Evolutionary conservation across 1,140 invertebrate species (phyloP), one percentile per base, ranked within the genome.

Genomic region (Drosophila mauritiana): DNA sequence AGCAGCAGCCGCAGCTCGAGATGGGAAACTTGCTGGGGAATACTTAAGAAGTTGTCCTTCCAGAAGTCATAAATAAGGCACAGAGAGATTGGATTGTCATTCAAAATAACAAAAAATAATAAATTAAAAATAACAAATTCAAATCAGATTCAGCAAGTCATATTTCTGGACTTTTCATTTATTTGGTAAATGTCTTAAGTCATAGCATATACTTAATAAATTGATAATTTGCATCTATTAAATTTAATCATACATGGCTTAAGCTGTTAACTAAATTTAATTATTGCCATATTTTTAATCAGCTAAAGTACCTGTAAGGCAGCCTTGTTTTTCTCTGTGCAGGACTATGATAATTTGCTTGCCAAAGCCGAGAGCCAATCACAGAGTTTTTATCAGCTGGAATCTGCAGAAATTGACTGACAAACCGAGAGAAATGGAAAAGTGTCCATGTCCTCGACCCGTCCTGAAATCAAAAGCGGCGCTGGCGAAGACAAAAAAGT

Each of bases 361-460:
- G 11, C 17, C 42, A 73, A 49, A 45, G 40, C 42, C 53, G 45
- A 52, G 67, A 85, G 72, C 90, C 90, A 91, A 91, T 91, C 90
- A 85, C 90, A 85, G 69, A 91, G 69, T 91, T 91, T 77, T 88
- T 90, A 91, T 91, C 81, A 91, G 88, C 82, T 91, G 85, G 80
- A 91, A 91, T 85, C 70, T 78, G 45, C 61, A 69, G 64, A 88
- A 90, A 91, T 91, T 82, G 83, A 78, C 75, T 85, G 81, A 67
- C 78, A 70, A 46, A 74, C 68, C 58, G 53, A 75, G 39, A 52
- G 40, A 65, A 58, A 53, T 53, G 46, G 12, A 45, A 64, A 80
- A 56, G 67, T 59, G 51, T 46, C 40, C 15, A 67, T 51, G 34
- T 56, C 45, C 61, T 70, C 43, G 39, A 65, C 46, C 63, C 45